Conservation (phyloP, 2,888 invertebrate genomes). For the Aleiodes testaceus region DNA sequence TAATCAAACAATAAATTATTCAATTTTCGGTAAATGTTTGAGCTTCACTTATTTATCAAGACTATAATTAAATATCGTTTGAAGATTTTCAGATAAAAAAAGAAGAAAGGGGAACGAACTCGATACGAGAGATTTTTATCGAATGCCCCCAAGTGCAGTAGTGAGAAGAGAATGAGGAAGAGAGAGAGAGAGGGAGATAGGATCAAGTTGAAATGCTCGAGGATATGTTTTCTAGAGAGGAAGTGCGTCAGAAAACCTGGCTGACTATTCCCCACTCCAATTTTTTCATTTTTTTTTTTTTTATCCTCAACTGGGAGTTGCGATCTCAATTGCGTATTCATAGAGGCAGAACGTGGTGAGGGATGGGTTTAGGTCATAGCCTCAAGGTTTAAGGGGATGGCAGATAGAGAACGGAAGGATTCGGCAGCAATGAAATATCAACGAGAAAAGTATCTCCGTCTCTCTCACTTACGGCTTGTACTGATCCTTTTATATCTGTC, state of each 20-base stretch:
- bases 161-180: neutral
- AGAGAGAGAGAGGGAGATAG: neutral
- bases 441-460: constrained; percentile 44
- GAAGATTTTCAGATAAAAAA: neutral
- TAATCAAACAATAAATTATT: too few relatives aligned
- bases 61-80: neutral
- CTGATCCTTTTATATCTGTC: constrained; percentile 24
- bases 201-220: constrained; percentile 14
- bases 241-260: constrained; percentile 25
- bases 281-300: constrained; percentile 3
- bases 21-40: too few relatives aligned
- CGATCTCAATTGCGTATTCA: constrained; percentile 64
- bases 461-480: constrained; percentile 8
- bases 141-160: constrained; percentile 9
- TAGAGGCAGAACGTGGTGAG: constrained; percentile 51
- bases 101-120: neutral
- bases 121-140: constrained; percentile 23
- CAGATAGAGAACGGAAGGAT: constrained; percentile 46
- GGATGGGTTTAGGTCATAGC: constrained; percentile 44
- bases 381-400: constrained; percentile 29
- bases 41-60: neutral
- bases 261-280: constrained; percentile 1
- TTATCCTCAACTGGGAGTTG: constrained; percentile 32
- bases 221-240: constrained; percentile 22
- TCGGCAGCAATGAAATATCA: constrained; percentile 65